A percentile compares a stretch with the other conserved stretches of the same genome.
Evolutionary conservation across 1,140 invertebrate species (phyloP).

Genomic region (Drosophila athabasca): DNA sequence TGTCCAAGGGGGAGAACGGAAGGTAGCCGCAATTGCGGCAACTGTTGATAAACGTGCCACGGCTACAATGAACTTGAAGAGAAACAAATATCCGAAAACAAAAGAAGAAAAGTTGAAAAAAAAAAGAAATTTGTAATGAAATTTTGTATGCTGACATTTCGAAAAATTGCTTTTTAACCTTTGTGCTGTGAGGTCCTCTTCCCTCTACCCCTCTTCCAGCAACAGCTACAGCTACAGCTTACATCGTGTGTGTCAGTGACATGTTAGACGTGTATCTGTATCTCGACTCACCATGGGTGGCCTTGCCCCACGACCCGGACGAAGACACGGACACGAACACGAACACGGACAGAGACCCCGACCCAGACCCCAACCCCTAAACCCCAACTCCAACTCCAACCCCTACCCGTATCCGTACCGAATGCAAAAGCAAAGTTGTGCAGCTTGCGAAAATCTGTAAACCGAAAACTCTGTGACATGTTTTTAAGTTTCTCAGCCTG

Average conservation of each 20-base stretch:
- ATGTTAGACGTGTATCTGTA: conserved; percentile 74
- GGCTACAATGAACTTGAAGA: conserved; percentile 1
- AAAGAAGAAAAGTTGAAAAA: conserved; percentile 28
- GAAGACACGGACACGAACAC: not conserved
- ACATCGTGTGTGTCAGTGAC: conserved; percentile 68
- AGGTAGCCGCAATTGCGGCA: too few species aligned
- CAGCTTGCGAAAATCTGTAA: conserved; percentile 75
- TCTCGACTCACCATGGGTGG: conserved; percentile 30
- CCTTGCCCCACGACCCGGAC: conserved; percentile 21
- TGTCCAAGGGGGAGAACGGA: too few species aligned
- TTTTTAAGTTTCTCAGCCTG: conserved; percentile 73
- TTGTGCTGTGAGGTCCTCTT: conserved; percentile 50
- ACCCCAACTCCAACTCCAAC: not conserved
- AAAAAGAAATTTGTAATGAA: conserved; percentile 79
- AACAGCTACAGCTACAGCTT: conserved; percentile 28
- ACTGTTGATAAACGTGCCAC: too few species aligned
- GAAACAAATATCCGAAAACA: conserved; percentile 32
- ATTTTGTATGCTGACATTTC: conserved; percentile 81
- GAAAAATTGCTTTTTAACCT: conserved; percentile 82
- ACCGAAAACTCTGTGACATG: conserved; percentile 80
- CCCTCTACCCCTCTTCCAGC: conserved; percentile 1
- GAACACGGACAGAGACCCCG: not conserved
- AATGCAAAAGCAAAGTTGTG: conserved; percentile 55
- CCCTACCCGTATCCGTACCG: not conserved
- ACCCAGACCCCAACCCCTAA: not conserved